A percentile compares a stretch with the other conserved stretches of the same genome.
These are phyloP conservation scores for Cavia aperea DNA, from an alignment of 2,113 vertebrate species.

Conservation along the genomic window DNA sequence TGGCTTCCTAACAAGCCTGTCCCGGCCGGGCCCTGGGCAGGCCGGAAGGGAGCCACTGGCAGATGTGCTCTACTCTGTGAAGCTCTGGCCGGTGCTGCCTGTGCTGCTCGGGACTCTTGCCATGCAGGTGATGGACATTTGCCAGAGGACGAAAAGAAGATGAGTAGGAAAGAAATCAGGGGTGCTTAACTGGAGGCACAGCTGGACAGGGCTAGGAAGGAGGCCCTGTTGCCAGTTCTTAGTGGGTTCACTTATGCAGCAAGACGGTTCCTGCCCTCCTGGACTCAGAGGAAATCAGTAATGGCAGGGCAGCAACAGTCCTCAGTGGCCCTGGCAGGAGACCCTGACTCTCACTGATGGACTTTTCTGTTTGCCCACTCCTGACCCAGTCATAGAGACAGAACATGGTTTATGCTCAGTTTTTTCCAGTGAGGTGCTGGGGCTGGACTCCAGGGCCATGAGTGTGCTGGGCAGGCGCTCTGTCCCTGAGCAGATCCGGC, in stretches of 20 bases:
- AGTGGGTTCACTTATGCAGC: background rate
- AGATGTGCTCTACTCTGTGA: background rate
- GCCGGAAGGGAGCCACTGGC: background rate
- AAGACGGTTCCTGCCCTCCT: background rate
- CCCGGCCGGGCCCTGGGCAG: background rate
- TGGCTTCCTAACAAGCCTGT: slow-evolving; percentile 20
- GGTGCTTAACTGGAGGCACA: background rate
- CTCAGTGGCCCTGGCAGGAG: background rate
- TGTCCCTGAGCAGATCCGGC: background rate
- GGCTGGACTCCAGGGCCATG: background rate
- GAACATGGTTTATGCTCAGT: background rate
- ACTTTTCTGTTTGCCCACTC: slow-evolving; percentile 5
- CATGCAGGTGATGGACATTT: slow-evolving; percentile 18
- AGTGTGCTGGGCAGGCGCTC: background rate
- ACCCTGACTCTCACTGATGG: background rate
- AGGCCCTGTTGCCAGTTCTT: background rate
- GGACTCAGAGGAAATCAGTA: background rate
- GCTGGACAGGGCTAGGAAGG: background rate
- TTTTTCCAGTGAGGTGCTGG: background rate
- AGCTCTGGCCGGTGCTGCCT: background rate
- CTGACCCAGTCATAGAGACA: slow-evolving; percentile 3
- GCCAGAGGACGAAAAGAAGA: background rate
- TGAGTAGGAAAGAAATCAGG: background rate
- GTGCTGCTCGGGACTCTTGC: background rate
- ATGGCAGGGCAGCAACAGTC: background rate